Percentiles rank a stretch among this genome's conserved stretches.
phyloP scores from a whole-genome alignment of 2,888 invertebrate species.

The Tetheella fluctuosa region DNA sequence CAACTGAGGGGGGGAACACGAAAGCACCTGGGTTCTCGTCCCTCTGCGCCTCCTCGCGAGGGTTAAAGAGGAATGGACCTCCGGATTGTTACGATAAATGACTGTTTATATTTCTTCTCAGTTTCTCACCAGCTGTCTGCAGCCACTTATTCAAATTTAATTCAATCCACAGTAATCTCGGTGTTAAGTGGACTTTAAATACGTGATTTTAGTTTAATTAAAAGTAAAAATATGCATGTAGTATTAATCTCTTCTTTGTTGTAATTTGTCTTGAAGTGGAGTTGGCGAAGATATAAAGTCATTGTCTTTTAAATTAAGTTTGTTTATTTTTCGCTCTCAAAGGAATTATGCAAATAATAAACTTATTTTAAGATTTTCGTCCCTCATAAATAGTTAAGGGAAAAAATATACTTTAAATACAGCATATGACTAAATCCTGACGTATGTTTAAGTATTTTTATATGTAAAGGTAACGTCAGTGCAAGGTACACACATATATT shows the following conservation, averaged over 20 bases:
- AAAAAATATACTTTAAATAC: too few species aligned
- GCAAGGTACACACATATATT: too few species aligned
- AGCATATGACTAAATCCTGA: too few species aligned
- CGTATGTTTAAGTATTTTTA: too few species aligned
- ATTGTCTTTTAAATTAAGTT: neutral
- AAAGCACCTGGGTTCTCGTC: conserved; percentile 48
- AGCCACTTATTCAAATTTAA: conserved; percentile 70
- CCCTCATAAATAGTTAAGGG: neutral
- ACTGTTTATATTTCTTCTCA: conserved; percentile 74
- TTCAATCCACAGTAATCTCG: conserved; percentile 40
- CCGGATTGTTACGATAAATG: conserved; percentile 70
- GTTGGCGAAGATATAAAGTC: neutral
- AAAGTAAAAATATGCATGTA: conserved; percentile 10
- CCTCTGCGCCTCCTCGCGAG: conserved; percentile 36
- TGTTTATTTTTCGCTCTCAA: neutral
- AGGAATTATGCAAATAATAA: too few species aligned
- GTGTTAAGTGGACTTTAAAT: neutral
- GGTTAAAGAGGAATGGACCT: conserved; percentile 53
- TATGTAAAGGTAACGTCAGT: too few species aligned
- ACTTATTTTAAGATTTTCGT: too few species aligned
- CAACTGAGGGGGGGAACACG: conserved; percentile 39
- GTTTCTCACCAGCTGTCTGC: conserved; percentile 53
- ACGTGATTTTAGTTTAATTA: conserved; percentile 10
- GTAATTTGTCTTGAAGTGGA: neutral
- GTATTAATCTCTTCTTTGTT: neutral